Evolutionary conservation across 2,888 invertebrate genomes (phyloP).

Genomic region (Agrochola circellaris): DNA sequence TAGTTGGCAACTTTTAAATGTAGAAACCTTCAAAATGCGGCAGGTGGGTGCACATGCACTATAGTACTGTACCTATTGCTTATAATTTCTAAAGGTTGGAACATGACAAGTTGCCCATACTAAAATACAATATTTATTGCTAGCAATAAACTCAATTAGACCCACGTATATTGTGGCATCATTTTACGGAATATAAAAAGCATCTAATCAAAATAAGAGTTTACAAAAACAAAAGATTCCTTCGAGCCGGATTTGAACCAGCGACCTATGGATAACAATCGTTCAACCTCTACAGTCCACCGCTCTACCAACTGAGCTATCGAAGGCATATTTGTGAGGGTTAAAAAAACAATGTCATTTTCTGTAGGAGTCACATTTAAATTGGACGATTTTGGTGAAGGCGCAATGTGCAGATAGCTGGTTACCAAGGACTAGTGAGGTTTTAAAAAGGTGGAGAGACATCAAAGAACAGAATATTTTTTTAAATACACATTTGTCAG

Average conservation of each 20-base stretch:
- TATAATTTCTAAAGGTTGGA: neutral
- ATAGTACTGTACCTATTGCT: neutral
- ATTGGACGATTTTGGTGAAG: neutral
- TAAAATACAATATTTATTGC: neutral
- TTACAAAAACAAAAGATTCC: conserved; percentile 76
- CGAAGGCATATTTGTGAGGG: conserved; percentile 75
- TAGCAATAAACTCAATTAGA: neutral
- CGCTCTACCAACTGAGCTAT: conserved; percentile 91
- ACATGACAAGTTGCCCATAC: neutral
- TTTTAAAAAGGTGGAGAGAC: neutral
- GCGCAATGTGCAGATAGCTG: neutral
- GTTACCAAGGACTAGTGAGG: neutral
- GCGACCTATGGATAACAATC: conserved; percentile 89
- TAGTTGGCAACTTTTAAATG: too few relatives aligned
- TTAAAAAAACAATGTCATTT: conserved; percentile 14
- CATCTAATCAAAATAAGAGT: neutral
- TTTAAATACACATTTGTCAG: neutral
- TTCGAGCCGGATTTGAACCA: conserved; percentile 93
- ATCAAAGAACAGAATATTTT: neutral
- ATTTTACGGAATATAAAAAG: neutral
- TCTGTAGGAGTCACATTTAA: neutral
- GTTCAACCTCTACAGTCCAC: conserved; percentile 85
- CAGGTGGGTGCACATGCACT: neutral
- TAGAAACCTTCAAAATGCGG: neutral
- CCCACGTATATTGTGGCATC: neutral